These are phyloP conservation scores for Paratilapia polleni DNA, from an alignment of 2,113 vertebrate genomes.

Conservation along the genomic window DNA sequence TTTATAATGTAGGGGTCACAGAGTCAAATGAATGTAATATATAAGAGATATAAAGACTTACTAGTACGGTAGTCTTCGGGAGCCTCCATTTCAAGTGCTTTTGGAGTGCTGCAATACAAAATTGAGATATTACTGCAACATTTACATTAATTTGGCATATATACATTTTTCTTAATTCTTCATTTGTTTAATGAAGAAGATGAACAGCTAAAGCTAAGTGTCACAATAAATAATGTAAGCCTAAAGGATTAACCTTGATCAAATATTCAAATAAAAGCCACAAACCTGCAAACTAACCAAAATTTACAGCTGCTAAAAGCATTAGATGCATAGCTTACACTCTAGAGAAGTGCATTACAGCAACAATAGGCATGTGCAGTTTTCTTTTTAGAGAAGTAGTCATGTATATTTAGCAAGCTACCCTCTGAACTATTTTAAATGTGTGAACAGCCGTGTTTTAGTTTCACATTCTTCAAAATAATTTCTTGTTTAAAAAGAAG, in stretches of 20 bases:
- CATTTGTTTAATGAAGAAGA: neutral
- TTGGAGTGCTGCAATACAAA: constrained; percentile 83
- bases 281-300: neutral
- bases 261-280: no score
- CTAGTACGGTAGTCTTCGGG: constrained; percentile 90
- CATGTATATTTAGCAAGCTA: constrained; percentile 21
- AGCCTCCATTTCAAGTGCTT: constrained; percentile 92
- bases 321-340: neutral
- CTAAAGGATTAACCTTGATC: neutral
- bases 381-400: constrained; percentile 33
- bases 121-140: neutral
- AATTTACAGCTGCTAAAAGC: neutral
- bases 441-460: neutral
- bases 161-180: neutral
- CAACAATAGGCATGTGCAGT: neutral
- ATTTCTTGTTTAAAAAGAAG: neutral
- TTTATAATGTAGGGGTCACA: neutral
- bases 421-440: constrained; percentile 30
- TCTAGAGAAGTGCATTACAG: neutral
- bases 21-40: neutral
- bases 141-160: neutral
- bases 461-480: constrained; percentile 30
- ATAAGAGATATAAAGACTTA: constrained; percentile 81
- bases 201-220: neutral
- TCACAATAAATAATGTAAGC: neutral